Base-by-base conservation (phyloP, 2,113 vertebrate species). In the Ascaphus truei region DNA sequence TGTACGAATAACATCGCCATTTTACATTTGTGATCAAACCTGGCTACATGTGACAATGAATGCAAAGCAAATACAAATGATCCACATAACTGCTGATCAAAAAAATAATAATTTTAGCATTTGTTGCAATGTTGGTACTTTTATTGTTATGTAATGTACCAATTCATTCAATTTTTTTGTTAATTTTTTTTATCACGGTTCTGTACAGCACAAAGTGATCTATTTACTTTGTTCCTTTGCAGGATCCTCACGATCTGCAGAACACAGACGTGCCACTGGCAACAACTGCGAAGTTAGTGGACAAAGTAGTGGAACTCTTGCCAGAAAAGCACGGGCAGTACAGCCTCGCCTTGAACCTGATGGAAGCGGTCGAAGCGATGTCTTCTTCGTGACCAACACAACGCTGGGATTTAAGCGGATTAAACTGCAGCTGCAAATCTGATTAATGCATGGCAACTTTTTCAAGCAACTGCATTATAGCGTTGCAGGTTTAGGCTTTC, bases 241-340 rank as follows among this genome's bases (percentile, higher is more conserved):
- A 99, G 97, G 92, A 97, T 71, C 92, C 96, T 36, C 85, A 91
- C 13, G 95, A 96, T 72, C 88, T 99, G 73, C 88, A 93, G 15
- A 93, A 92, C 2, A 84, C 88, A 1, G 81, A 91, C 5, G 91
- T 96, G 67, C 91, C 95, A 5, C 84, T 98, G 72, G 33, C 83
- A 8, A 83, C 88, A 26, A 97, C 91, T 37, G 90, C 90, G 45
- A 89, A 84, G 10, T 88, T 99, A 23, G 90, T 98, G 2, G 83
- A 87, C 67, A 94, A 85, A 45, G 83, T 98, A n/a, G 83, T 96
- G 0, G 96, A 98, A 83, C 93, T 96, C 41, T 83, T 99, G 10
- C 96, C 96, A 0, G 96, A 98, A 76, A 96, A 94, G 26, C 96
- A 99, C 0, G 95, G 92, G 43, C 97, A 99, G 80, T 98, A 98